phyloP scores from a whole-genome alignment of 1,140 invertebrate genomes.

The Subanguina moxae region DNA sequence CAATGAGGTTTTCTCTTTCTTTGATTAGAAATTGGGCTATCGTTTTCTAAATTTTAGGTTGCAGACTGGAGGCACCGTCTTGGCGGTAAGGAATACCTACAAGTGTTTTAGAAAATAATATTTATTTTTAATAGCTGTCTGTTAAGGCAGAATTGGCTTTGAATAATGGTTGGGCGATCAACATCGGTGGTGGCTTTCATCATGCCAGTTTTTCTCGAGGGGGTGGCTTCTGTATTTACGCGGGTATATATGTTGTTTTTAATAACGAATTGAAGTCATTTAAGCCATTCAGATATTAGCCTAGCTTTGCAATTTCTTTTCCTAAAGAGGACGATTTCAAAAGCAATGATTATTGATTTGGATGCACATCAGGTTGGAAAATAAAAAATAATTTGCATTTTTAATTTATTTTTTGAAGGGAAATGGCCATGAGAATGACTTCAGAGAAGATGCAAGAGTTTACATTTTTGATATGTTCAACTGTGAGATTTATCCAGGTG shows the following conservation, averaged over 20 bases:
- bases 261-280: conserved; percentile 66
- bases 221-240: conserved; percentile 82
- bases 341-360: conserved; percentile 79
- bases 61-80: conserved; percentile 76
- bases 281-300: conserved; percentile 72
- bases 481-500: conserved; percentile 74
- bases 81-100: conserved; percentile 65
- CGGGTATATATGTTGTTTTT: conserved; percentile 68
- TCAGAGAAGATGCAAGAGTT: conserved; percentile 68
- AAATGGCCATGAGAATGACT: conserved; percentile 79
- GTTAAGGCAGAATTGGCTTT: conserved; percentile 69
- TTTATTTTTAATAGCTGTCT: too few species aligned
- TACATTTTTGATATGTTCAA: conserved; percentile 86
- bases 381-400: conserved; percentile 11
- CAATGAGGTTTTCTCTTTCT: conserved; percentile 61
- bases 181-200: conserved; percentile 82
- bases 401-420: conserved; percentile 62
- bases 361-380: conserved; percentile 73
- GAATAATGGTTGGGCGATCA: conserved; percentile 78
- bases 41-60: conserved; percentile 64
- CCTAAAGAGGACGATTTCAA: conserved; percentile 64
- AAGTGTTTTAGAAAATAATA: too few species aligned
- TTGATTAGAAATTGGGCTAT: not conserved
- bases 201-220: conserved; percentile 59
- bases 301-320: conserved; percentile 71